Evolutionary conservation across 2,888 invertebrate genomes (phyloP), one percentile per base, ranked within the genome.

Genomic region (Lobophora halterata): DNA sequence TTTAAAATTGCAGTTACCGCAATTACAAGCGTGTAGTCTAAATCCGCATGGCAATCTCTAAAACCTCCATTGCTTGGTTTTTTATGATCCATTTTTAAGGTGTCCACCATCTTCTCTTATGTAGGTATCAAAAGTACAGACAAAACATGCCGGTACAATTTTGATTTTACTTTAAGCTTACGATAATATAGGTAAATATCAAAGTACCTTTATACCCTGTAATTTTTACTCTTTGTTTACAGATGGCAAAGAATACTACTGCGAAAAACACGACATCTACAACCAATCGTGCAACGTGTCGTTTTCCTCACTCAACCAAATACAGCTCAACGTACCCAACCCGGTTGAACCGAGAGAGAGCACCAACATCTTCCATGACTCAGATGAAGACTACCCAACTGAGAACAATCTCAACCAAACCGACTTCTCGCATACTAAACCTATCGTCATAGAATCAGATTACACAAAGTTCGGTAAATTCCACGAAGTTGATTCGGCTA

Each of bases 161-260:
- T n/a, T n/a, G n/a, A n/a, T n/a, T n/a, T n/a, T n/a, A n/a, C n/a
- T n/a, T n/a, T n/a, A n/a, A n/a, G n/a, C n/a, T n/a, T n/a, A n/a
- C n/a, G n/a, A n/a, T n/a, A n/a, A n/a, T n/a, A n/a, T n/a, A n/a
- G n/a, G n/a, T n/a, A n/a, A n/a, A n/a, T n/a, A n/a, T n/a, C n/a
- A n/a, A n/a, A n/a, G n/a, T n/a, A n/a, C n/a, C n/a, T n/a, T n/a
- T n/a, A n/a, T n/a, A n/a, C n/a, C n/a, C n/a, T n/a, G n/a, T n/a
- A n/a, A n/a, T n/a, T n/a, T n/a, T n/a, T n/a, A 21, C 9, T 21
- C 10, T 8, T 10, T 13, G 3, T 23, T 30, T 28, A 6, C 69
- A 88, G 88, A 87, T 45, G 87, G 82, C 3, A 82, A 82, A 54
- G 87, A 88, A 49, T 88, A 88, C 49, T 79, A 71, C 55, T 88